Percentiles rank a stretch among this genome's conserved stretches.
phyloP scores from a whole-genome alignment of 2,797 vertebrate species.

The Spinibarbus caldwelli region DNA sequence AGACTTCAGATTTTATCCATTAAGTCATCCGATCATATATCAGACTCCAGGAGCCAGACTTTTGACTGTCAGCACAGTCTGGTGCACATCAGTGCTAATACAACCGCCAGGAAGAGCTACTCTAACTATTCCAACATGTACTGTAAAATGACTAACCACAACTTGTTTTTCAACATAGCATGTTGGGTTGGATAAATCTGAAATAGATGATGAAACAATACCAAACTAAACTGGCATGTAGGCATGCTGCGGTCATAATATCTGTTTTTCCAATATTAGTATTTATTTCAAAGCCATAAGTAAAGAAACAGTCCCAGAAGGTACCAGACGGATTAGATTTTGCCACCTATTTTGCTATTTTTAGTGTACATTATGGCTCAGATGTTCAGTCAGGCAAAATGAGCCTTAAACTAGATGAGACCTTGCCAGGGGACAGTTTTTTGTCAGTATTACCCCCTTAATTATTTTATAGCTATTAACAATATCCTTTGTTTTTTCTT shows the following conservation, averaged over 20 bases:
- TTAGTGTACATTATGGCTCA: neutral
- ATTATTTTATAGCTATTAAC: neutral
- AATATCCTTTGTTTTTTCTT: constrained; percentile 13
- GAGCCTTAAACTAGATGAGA: neutral
- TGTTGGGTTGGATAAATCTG: neutral
- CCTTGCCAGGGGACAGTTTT: neutral
- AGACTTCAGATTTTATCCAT: constrained; percentile 7
- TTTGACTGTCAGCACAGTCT: constrained; percentile 17
- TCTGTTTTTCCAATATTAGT: neutral
- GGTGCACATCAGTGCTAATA: neutral
- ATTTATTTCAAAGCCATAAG: neutral
- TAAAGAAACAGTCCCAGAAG: neutral
- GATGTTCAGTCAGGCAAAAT: neutral
- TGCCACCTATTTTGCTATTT: neutral
- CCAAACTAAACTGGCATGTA: neutral
- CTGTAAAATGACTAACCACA: neutral
- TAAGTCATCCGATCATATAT: neutral
- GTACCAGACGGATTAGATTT: neutral
- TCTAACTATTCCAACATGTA: neutral
- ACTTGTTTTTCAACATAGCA: neutral
- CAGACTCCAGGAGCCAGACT: neutral
- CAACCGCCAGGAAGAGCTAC: neutral
- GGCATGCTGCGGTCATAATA: neutral
- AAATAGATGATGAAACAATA: neutral
- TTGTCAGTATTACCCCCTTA: neutral